A percentile compares a stretch with the other conserved stretches of the same genome.
These are phyloP conservation scores for Telmatherina bonti DNA, from an alignment of 2,797 vertebrate genomes.

Conservation along the genomic window DNA sequence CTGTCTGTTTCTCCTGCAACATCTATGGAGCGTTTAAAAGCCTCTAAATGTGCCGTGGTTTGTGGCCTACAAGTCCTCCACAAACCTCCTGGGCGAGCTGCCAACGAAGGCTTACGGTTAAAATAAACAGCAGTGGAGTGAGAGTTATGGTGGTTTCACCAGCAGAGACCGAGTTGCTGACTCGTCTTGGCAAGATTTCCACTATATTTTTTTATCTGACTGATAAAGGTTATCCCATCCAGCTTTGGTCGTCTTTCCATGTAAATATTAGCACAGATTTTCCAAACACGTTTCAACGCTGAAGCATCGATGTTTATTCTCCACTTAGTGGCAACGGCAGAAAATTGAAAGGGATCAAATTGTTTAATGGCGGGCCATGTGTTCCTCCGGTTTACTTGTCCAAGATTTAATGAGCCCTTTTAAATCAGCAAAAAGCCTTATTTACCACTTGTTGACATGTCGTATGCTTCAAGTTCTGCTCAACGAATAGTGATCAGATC, in stretches of 20 bases:
- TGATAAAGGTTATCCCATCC: constrained; percentile 10
- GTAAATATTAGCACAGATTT: constrained; percentile 27
- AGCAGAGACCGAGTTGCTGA: constrained; percentile 40
- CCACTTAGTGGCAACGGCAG: constrained; percentile 7
- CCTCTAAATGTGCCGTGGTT: constrained; percentile 74
- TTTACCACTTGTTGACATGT: constrained; percentile 38
- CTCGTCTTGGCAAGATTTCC: constrained; percentile 25
- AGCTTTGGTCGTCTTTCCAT: constrained; percentile 20
- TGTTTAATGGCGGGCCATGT: neutral
- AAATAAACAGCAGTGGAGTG: constrained; percentile 52
- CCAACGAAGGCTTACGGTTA: constrained; percentile 51
- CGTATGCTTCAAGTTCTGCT: constrained; percentile 30
- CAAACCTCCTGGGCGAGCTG: constrained; percentile 44
- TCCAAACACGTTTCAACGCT: constrained; percentile 5
- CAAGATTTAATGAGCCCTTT: constrained; percentile 35
- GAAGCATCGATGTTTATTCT: constrained; percentile 34
- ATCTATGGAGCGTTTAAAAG: constrained; percentile 76
- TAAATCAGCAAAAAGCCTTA: constrained; percentile 36
- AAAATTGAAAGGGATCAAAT: constrained; percentile 45
- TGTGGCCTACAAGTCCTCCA: constrained; percentile 71
- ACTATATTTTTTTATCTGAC: constrained; percentile 33
- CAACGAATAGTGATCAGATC: constrained; percentile 34
- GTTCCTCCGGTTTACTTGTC: constrained; percentile 19
- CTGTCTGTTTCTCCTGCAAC: constrained; percentile 62
- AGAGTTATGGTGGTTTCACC: constrained; percentile 34